phyloP scores from a whole-genome alignment of 2,888 invertebrate genomes.

The Formica aserva region DNA sequence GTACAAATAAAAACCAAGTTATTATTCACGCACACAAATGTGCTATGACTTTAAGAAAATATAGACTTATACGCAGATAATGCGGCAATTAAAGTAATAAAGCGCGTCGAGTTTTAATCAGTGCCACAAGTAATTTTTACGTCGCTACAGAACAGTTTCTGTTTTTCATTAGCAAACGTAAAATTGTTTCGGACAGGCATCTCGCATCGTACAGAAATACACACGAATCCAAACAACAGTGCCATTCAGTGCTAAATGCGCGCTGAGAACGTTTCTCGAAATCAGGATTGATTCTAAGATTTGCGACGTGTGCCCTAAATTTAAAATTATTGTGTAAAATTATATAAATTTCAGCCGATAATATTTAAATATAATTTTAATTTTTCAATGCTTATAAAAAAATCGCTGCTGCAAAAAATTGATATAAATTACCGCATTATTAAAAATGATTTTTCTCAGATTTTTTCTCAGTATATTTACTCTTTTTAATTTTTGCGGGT shows the following conservation, averaged over 20 bases:
- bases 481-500: background rate
- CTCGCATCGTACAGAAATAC: constrained; percentile 36
- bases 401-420: background rate
- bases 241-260: constrained; percentile 48
- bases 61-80: background rate
- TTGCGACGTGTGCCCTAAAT: constrained; percentile 5
- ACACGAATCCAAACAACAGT: constrained; percentile 39
- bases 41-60: background rate
- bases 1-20: background rate
- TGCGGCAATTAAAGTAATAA: background rate
- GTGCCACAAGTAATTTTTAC: background rate
- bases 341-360: background rate
- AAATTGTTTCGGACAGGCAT: background rate
- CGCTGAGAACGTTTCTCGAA: constrained; percentile 29
- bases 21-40: background rate
- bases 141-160: background rate
- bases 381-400: background rate
- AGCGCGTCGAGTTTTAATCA: background rate
- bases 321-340: constrained; percentile 9
- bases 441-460: background rate
- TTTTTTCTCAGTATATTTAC: background rate
- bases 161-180: background rate
- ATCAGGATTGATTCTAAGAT: constrained; percentile 28
- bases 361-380: background rate
- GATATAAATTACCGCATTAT: background rate